Percentiles rank a stretch among this genome's conserved stretches.
Conservation (phyloP, 2,113 vertebrate species). For the Cariama cristata region DNA sequence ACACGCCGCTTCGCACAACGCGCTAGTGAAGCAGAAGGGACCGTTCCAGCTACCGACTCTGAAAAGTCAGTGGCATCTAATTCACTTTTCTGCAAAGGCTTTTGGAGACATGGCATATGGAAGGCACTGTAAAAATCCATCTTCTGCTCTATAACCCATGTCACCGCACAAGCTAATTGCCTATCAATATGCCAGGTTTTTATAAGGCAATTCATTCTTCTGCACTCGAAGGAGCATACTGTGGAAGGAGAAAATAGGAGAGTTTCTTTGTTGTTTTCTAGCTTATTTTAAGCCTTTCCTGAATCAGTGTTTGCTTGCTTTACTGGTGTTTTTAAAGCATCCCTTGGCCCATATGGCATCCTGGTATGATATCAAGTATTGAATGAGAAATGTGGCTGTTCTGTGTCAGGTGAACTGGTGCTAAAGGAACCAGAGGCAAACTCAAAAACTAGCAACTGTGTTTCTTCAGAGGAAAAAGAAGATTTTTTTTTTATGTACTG, state of each 20-base stretch:
- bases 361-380: neutral
- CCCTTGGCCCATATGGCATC: neutral
- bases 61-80: neutral
- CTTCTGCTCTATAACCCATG: slow-evolving; percentile 13
- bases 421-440: neutral
- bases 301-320: neutral
- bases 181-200: slow-evolving; percentile 34
- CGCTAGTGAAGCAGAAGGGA: neutral
- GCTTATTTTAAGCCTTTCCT: neutral
- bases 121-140: slow-evolving; percentile 14
- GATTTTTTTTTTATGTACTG: neutral
- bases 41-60: neutral
- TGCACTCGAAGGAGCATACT: neutral
- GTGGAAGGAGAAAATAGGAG: neutral
- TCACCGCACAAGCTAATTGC: neutral
- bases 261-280: neutral
- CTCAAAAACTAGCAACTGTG: neutral
- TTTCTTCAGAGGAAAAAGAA: neutral
- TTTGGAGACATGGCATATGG: neutral
- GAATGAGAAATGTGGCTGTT: neutral
- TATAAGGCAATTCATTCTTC: slow-evolving; percentile 17
- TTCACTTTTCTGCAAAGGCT: neutral
- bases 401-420: neutral
- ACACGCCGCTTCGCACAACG: neutral
- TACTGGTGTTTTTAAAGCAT: neutral